phyloP scores from a whole-genome alignment of 37 sponge, comb jelly and placozoan species.

The Theonella swinhoei region DNA sequence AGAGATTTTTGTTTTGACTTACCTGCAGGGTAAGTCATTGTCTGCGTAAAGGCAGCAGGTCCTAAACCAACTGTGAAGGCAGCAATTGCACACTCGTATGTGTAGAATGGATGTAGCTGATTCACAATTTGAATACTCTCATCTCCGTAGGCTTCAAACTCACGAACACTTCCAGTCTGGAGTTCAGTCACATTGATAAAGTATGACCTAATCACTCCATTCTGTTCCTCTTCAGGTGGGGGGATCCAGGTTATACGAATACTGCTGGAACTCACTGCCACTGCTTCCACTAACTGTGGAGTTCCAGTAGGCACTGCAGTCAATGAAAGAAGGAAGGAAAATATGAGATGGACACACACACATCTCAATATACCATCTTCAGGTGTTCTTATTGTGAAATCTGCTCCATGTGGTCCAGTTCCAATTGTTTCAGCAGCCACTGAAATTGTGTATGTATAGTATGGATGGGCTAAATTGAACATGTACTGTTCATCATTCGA shows the following conservation, averaged over 20 bases:
- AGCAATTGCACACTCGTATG: constrained; percentile 25
- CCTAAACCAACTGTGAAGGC: constrained; percentile 29
- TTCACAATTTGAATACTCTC: background rate
- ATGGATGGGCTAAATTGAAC: constrained; percentile 11
- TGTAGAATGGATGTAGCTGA: constrained; percentile 33
- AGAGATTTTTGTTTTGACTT: too few relatives aligned
- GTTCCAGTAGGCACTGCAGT: constrained; percentile 15
- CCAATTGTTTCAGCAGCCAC: constrained; percentile 43
- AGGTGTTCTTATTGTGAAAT: constrained; percentile 12
- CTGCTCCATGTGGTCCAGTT: constrained; percentile 31
- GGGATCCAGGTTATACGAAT: constrained; percentile 33
- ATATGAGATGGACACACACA: background rate
- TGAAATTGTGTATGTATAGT: constrained; percentile 18
- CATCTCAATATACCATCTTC: constrained; percentile 26
- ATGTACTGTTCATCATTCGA: background rate
- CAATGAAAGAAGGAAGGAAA: background rate
- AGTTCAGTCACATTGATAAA: background rate
- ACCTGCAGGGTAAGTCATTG: background rate
- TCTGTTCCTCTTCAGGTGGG: constrained; percentile 23
- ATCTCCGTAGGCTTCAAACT: background rate
- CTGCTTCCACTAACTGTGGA: background rate
- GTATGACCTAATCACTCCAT: constrained; percentile 39
- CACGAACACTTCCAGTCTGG: background rate
- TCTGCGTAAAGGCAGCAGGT: background rate
- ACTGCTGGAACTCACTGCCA: constrained; percentile 3